Base-by-base conservation (phyloP, 1,140 invertebrate genomes). In the Heliconius nattereri region DNA sequence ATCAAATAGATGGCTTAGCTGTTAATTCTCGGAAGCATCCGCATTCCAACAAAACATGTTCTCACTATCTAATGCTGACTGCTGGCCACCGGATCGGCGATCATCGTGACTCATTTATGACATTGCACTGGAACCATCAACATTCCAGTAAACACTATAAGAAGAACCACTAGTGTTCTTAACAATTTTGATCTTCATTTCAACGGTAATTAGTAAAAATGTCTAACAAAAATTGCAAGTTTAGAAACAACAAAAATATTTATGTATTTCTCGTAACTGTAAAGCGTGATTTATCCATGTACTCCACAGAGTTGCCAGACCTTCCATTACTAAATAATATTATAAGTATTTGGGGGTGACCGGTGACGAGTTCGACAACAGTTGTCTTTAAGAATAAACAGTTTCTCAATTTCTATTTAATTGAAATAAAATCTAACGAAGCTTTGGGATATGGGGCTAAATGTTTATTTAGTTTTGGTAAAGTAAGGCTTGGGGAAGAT, bases 11-110 rank as follows among this genome's bases (percentile, higher is more conserved):
- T 81, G 81, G 78, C 80, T 32, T 78, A 78, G 85, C 85, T 85
- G 84, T 86, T 85, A 84, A 84, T 85, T 90, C 86, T 87, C 86
- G 90, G 88, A 91, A 89, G 87, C 87, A 90, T 92, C 90, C 92
- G 90, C 92, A 92, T 85, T 85, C 84, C 88, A 83, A 82, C 40
- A 85, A 83, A 90, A 87, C 89, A 88, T 90, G 90, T 91, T 90
- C 90, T 89, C 85, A 88, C 88, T 90, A 86, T 89, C 84, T 87
- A 84, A 81, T 81, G 84, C 73, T 85, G 83, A 79, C 32, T 35
- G 32, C 32, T 35, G 32, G 32, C 83, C 83, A 85, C 75, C 84
- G 79, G 83, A 78, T 85, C 83, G 83, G 87, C 86, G 81, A 88
- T 87, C 88, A 79, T 54, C 83, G 81, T 93, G 89, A 92, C 79